phyloP scores from a whole-genome alignment of 2,888 invertebrate genomes.

The Thumatha senex region DNA sequence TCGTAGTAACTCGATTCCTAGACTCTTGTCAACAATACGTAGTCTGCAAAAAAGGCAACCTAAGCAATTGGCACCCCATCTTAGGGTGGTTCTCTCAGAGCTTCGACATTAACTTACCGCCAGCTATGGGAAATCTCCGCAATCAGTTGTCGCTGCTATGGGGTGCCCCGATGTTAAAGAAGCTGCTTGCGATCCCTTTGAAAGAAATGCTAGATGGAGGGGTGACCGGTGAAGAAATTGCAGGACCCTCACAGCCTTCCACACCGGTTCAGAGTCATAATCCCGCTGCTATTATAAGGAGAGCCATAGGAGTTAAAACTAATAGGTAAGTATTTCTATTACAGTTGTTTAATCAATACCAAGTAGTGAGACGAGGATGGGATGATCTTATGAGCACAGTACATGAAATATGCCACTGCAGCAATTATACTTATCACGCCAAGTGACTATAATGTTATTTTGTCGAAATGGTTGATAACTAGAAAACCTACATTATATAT shows the following conservation, averaged over 20 bases:
- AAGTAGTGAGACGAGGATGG: no score
- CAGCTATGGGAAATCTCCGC: conserved; percentile 87
- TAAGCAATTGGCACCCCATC: conserved; percentile 99
- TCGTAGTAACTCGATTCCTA: conserved; percentile 92
- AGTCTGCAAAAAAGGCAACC: conserved; percentile 94
- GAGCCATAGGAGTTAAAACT: conserved; percentile 80
- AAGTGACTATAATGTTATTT: no score
- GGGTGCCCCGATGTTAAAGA: conserved; percentile 78
- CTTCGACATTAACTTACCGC: conserved; percentile 87
- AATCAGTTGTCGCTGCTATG: conserved; percentile 89
- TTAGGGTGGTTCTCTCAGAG: conserved; percentile 97
- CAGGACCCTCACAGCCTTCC: conserved; percentile 82
- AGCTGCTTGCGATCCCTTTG: conserved; percentile 64
- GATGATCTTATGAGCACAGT: no score
- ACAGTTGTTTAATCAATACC: not conserved
- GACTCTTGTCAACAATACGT: conserved; percentile 96
- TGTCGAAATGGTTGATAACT: no score
- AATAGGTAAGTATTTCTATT: conserved; percentile 63
- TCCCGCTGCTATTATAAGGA: conserved; percentile 72
- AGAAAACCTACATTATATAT: no score
- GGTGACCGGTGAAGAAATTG: conserved; percentile 63
- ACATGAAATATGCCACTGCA: no score
- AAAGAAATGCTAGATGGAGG: conserved; percentile 83
- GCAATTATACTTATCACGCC: no score
- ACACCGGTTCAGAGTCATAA: conserved; percentile 71